Conservation (phyloP, 2,113 vertebrate species). For the Mus pahari region DNA sequence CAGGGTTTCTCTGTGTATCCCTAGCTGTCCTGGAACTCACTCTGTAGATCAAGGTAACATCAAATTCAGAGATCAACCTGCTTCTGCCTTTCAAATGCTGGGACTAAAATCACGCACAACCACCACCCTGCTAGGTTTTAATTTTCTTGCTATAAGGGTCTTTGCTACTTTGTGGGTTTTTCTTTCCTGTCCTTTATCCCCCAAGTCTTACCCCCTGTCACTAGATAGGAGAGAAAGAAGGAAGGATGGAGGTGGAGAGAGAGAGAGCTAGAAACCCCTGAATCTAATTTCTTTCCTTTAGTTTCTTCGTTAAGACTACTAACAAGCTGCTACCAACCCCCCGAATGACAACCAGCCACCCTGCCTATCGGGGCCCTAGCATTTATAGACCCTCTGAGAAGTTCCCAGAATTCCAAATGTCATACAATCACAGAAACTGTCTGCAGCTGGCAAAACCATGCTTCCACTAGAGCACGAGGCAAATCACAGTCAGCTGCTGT, state of each 20-base stretch:
- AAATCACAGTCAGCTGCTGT: not conserved
- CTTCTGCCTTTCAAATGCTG: not conserved
- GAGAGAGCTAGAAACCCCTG: too few relatives aligned
- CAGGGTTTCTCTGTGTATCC: too few relatives aligned
- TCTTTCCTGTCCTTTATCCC: not conserved
- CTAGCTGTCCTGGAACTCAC: not conserved
- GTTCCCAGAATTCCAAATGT: not conserved
- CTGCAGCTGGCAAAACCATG: not conserved
- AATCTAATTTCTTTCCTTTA: not conserved
- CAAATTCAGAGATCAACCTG: not conserved
- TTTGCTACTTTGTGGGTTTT: not conserved
- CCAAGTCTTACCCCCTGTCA: not conserved
- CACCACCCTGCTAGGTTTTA: not conserved
- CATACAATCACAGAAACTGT: not conserved
- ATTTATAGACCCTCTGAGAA: not conserved
- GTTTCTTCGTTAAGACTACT: not conserved
- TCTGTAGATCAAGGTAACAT: not conserved
- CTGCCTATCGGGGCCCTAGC: too few relatives aligned
- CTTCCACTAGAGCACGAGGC: not conserved
- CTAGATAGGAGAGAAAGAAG: not conserved
- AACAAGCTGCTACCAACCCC: not conserved
- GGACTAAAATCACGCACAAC: not conserved
- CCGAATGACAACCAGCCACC: not conserved
- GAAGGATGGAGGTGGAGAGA: not conserved
- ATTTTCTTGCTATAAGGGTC: not conserved